phyloP scores from a whole-genome alignment of 2,113 vertebrate species.

The Barnardius zonarius region DNA sequence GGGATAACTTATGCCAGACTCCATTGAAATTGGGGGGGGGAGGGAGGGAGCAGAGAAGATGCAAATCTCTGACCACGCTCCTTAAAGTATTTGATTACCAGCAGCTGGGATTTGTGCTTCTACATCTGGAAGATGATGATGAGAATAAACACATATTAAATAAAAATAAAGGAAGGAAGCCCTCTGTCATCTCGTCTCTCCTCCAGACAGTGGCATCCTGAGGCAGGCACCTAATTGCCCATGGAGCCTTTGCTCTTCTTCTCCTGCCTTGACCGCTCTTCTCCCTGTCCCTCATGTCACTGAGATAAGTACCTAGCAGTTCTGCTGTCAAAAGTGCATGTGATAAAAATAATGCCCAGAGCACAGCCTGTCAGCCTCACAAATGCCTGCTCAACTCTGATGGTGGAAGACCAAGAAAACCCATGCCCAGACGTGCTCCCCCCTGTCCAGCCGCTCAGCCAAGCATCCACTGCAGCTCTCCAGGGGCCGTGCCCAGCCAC shows the following conservation, averaged over 20 bases:
- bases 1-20: neutral
- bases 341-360: constrained; percentile 18
- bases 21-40: neutral
- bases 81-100: neutral
- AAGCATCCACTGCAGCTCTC: neutral
- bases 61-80: neutral
- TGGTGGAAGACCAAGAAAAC: neutral
- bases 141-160: neutral
- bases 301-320: neutral
- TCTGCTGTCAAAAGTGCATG: neutral
- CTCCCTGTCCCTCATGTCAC: neutral
- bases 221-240: neutral
- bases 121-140: neutral
- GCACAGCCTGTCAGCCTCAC: neutral
- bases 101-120: neutral
- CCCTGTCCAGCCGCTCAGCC: neutral
- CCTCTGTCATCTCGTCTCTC: neutral
- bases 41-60: neutral
- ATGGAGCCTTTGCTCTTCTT: neutral
- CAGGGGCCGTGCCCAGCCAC: neutral
- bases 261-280: neutral
- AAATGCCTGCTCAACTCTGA: neutral
- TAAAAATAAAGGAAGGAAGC: neutral
- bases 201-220: neutral
- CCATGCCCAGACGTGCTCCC: neutral